Base-by-base conservation (phyloP, 1,140 invertebrate species). In the Whitmania pigra region DNA sequence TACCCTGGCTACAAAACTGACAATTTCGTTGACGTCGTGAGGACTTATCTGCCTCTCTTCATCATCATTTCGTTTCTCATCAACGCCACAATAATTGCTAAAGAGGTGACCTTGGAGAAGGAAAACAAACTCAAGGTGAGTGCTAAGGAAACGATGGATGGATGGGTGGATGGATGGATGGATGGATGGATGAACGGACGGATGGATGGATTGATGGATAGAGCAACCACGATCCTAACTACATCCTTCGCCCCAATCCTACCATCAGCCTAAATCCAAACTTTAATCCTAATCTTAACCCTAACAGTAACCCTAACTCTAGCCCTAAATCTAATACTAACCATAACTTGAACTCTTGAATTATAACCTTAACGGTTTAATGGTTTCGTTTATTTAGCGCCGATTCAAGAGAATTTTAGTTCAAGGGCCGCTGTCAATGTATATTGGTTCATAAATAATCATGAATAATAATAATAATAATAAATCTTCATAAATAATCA, bases 11-110 rank as follows among this genome's bases (percentile, higher is more conserved):
- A 77, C 69, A 78, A 77, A 67, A 75, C 80, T 69, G 80, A 82
- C 71, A 73, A 74, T 53, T 80, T 78, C 75, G 75, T 81, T 11
- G 69, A 78, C 29, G 78, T 81, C 6, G 74, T 82, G 60, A 85
- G 88, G 77, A 82, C 84, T 71, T 87, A 89, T 76, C 85, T 82
- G 73, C 79, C 80, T n/a, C 68, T 81, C 0, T 73, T 82, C 27
- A 72, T 82, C 20, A 78, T 91, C 83, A 78, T 91, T 0, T 89
- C 88, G 77, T 90, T 90, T 77, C 85, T 89, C 3, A 75, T 81
- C 17, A 72, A 77, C 17, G 78, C 79, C 6, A 76, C 81, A 0
- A 76, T 76, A 53, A 79, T 80, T 55, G 78, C 78, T 4, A 78
- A 79, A 73, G 79, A 81, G 69, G 74, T 82, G 53, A 78, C 80